Percentiles rank a stretch among this genome's conserved stretches.
Evolutionary conservation across 2,113 vertebrate genomes (phyloP).

Genomic region (Plectropomus leopardus): DNA sequence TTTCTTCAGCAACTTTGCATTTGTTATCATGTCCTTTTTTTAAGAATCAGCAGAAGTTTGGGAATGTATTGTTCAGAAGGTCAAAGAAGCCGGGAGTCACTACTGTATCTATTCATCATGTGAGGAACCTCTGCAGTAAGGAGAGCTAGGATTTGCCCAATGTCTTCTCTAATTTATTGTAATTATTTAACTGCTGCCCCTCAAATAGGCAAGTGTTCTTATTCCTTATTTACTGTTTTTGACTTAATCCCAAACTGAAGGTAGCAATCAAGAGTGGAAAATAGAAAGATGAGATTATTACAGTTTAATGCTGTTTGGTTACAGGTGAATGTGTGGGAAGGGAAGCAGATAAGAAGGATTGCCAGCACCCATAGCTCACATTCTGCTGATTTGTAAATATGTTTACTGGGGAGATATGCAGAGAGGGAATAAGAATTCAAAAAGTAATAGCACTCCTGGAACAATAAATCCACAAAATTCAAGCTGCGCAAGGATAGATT

Average conservation of each 20-base stretch:
- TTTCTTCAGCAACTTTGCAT: neutral
- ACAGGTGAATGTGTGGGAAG: constrained; percentile 47
- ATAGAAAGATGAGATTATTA: constrained; percentile 48
- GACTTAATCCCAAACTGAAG: constrained; percentile 39
- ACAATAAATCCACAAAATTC: constrained; percentile 36
- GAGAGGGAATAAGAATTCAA: constrained; percentile 24
- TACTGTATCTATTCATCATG: constrained; percentile 26
- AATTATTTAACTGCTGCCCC: neutral
- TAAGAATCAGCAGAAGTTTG: constrained; percentile 29
- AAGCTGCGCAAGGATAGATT: constrained; percentile 13
- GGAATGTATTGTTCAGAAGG: constrained; percentile 11
- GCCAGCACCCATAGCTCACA: constrained; percentile 38
- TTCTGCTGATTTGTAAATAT: constrained; percentile 28
- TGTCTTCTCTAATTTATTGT: neutral
- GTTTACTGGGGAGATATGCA: constrained; percentile 26
- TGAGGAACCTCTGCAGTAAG: neutral
- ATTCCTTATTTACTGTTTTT: constrained; percentile 30
- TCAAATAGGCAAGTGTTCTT: neutral
- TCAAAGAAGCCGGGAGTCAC: constrained; percentile 9
- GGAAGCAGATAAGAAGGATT: constrained; percentile 10
- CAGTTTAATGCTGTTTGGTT: constrained; percentile 57
- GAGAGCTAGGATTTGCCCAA: neutral
- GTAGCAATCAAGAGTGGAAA: constrained; percentile 39
- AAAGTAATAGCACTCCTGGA: constrained; percentile 6
- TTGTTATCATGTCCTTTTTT: constrained; percentile 5